phyloP scores from a whole-genome alignment of 2,797 vertebrate species.

The Microctenopoma steveboyesi region DNA sequence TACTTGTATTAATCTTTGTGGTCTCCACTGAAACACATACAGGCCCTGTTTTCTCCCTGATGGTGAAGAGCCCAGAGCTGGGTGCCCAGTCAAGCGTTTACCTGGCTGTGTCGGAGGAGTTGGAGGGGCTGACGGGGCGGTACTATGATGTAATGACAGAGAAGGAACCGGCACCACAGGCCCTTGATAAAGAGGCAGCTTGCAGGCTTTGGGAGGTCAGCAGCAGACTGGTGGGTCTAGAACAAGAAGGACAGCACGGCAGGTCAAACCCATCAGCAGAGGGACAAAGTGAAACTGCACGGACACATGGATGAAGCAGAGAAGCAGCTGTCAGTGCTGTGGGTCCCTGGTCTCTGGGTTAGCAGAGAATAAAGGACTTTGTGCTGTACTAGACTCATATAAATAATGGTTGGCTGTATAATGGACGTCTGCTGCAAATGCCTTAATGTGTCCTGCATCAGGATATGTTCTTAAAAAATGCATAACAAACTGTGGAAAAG shows the following conservation, averaged over 20 bases:
- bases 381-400: slow-evolving; percentile 17
- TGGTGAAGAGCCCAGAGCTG: slow-evolving; percentile 86
- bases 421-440: slow-evolving; percentile 13
- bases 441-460: slow-evolving; percentile 53
- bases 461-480: slow-evolving; percentile 33
- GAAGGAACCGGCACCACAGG: slow-evolving; percentile 85
- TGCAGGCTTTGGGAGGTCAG: slow-evolving; percentile 86
- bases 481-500: slow-evolving; percentile 4
- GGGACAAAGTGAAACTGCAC: slow-evolving; percentile 37
- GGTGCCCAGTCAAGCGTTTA: slow-evolving; percentile 87
- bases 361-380: slow-evolving; percentile 26
- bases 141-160: slow-evolving; percentile 88
- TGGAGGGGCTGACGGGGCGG: slow-evolving; percentile 84
- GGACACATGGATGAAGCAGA: slow-evolving; percentile 34
- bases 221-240: slow-evolving; percentile 83
- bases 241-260: slow-evolving; percentile 44
- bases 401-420: slow-evolving; percentile 28
- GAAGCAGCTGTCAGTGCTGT: slow-evolving; percentile 37
- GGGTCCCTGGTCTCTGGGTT: slow-evolving; percentile 17
- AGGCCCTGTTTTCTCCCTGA: slow-evolving; percentile 88
- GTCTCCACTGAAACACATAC: background rate
- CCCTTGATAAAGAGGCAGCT: slow-evolving; percentile 83
- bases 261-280: slow-evolving; percentile 27
- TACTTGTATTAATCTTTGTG: background rate
- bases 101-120: slow-evolving; percentile 85